These are phyloP conservation scores for Larimichthys crocea DNA, from an alignment of 2,113 vertebrate genomes.

Conservation along the genomic window DNA sequence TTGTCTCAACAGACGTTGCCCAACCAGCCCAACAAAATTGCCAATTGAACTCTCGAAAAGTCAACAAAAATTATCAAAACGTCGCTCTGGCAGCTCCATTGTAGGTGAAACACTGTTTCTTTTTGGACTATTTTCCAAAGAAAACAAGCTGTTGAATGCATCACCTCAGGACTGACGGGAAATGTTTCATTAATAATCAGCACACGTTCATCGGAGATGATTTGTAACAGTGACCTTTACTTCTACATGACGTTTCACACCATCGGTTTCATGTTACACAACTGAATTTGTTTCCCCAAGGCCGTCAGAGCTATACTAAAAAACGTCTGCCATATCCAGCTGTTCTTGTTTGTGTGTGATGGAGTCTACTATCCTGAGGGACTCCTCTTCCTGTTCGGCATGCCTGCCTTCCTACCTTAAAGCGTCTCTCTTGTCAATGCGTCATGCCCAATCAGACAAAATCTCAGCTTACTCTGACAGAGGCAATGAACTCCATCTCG, in stretches of 20 bases:
- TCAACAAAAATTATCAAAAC: no score
- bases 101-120: neutral
- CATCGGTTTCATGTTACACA: conserved; percentile 4
- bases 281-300: neutral
- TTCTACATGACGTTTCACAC: neutral
- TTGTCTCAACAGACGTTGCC: no score
- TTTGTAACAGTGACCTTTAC: neutral
- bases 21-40: no score
- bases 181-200: neutral
- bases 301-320: neutral
- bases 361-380: conserved; percentile 12
- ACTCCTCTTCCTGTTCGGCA: neutral
- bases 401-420: conserved; percentile 20
- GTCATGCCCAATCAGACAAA: conserved; percentile 35
- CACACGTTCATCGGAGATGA: neutral
- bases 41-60: no score
- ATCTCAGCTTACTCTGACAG: conserved; percentile 13
- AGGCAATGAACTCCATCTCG: conserved; percentile 35
- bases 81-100: no score
- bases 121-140: neutral
- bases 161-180: neutral
- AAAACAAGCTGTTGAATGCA: neutral
- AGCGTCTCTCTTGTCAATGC: conserved; percentile 29
- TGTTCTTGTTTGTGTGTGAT: conserved; percentile 22
- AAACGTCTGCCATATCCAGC: neutral